Conservation (phyloP, 2,113 vertebrate genomes). For the Turnix velox region DNA sequence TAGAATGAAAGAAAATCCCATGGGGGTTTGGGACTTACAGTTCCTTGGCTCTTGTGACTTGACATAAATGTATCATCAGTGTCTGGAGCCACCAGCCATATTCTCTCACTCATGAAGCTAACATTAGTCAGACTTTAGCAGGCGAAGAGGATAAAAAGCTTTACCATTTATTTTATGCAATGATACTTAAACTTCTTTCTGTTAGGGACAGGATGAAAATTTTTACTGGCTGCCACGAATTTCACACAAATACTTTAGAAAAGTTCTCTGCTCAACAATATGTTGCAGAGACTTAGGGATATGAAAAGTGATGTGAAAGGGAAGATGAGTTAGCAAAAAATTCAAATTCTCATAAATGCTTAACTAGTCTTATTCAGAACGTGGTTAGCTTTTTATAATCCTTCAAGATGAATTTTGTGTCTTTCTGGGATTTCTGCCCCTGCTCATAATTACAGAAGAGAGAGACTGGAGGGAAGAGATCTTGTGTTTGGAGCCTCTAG, state of each 20-base stretch:
- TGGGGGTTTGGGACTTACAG: constrained; percentile 1
- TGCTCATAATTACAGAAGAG: not conserved
- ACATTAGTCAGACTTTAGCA: not conserved
- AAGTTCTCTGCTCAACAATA: not conserved
- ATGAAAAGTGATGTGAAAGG: not conserved
- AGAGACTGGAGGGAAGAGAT: not conserved
- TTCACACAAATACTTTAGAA: not conserved
- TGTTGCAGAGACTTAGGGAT: not conserved
- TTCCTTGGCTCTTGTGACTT: constrained; percentile 17
- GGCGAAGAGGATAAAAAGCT: not conserved
- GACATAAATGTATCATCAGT: constrained; percentile 39
- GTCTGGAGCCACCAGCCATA: constrained; percentile 16
- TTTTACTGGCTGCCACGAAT: not conserved
- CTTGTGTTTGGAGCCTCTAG: not conserved
- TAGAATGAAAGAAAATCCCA: constrained; percentile 52
- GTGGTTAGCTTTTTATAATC: not conserved
- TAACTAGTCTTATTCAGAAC: not conserved
- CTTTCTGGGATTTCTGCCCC: not conserved
- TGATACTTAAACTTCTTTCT: not conserved
- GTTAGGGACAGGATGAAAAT: not conserved
- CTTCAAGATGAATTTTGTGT: not conserved
- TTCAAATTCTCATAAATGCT: not conserved
- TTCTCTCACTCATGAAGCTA: not conserved
- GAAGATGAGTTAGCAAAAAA: not conserved
- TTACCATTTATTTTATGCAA: not conserved